phyloP scores from a whole-genome alignment of 2,888 invertebrate species.

The Sphinx pinastri region DNA sequence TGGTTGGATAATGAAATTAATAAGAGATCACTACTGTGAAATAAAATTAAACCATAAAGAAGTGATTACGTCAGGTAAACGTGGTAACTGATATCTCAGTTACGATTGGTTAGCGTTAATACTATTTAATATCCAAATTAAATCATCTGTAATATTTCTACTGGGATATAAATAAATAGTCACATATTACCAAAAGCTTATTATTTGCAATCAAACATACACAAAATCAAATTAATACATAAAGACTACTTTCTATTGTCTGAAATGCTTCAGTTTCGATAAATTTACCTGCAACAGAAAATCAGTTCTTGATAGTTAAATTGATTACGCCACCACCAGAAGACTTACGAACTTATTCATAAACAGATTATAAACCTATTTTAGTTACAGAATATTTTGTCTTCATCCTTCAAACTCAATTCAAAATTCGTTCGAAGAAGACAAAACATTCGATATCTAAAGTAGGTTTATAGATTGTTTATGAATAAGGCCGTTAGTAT shows the following conservation, averaged over 20 bases:
- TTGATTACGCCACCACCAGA: not conserved
- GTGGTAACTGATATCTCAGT: not conserved
- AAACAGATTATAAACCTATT: too few relatives aligned
- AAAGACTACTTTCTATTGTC: conserved; percentile 25
- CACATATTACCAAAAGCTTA: not conserved
- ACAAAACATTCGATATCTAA: too few relatives aligned
- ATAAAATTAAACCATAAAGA: conserved; percentile 24
- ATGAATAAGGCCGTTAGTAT: too few relatives aligned
- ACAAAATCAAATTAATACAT: not conserved
- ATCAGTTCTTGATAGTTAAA: not conserved
- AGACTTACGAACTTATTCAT: too few relatives aligned
- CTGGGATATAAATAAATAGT: not conserved
- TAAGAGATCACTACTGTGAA: conserved; percentile 36
- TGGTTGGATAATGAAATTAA: conserved; percentile 59
- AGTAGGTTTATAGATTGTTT: too few relatives aligned
- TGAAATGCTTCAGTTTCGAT: conserved; percentile 41
- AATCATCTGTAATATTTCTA: not conserved
- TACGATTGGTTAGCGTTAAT: not conserved
- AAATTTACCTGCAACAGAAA: conserved; percentile 43
- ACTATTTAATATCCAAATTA: not conserved
- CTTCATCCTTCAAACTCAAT: too few relatives aligned
- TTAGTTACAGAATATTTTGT: too few relatives aligned
- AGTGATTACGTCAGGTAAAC: not conserved
- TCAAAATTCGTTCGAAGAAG: too few relatives aligned
- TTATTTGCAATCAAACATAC: not conserved